These are phyloP conservation scores for Aplocera efformata DNA, from an alignment of 2,888 invertebrate genomes.

Conservation along the genomic window DNA sequence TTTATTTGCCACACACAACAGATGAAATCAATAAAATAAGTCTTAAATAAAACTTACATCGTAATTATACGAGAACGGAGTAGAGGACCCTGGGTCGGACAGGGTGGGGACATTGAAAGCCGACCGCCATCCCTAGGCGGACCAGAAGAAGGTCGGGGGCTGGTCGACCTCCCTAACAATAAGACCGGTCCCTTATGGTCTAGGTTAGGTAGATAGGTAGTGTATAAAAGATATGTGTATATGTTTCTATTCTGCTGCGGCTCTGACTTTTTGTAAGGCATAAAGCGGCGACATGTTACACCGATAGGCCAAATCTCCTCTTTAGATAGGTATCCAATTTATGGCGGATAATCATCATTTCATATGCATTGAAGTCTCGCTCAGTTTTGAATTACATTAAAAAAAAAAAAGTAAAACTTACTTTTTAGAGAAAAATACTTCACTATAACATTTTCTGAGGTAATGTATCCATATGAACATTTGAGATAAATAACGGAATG, in stretches of 20 bases:
- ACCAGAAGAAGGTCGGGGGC: too few species aligned
- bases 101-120: too few species aligned
- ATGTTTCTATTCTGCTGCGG: neutral
- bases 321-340: neutral
- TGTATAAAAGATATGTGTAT: too few species aligned
- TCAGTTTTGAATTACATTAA: neutral
- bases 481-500: neutral
- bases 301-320: constrained; percentile 4
- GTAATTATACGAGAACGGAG: too few species aligned
- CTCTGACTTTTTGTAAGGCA: neutral
- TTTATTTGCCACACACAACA: too few species aligned
- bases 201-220: too few species aligned
- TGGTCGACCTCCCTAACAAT: too few species aligned
- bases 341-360: neutral
- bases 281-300: constrained; percentile 5
- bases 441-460: neutral
- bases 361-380: neutral
- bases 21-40: too few species aligned
- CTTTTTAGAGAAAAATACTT: neutral
- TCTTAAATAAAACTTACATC: too few species aligned
- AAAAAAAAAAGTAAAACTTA: neutral
- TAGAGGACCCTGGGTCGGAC: too few species aligned
- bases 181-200: too few species aligned
- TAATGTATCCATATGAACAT: neutral
- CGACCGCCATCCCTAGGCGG: too few species aligned